Evolutionary conservation across 2,113 vertebrate species (phyloP), one percentile per base, ranked within the genome.

Genomic region (Neopipo cinnamomea): DNA sequence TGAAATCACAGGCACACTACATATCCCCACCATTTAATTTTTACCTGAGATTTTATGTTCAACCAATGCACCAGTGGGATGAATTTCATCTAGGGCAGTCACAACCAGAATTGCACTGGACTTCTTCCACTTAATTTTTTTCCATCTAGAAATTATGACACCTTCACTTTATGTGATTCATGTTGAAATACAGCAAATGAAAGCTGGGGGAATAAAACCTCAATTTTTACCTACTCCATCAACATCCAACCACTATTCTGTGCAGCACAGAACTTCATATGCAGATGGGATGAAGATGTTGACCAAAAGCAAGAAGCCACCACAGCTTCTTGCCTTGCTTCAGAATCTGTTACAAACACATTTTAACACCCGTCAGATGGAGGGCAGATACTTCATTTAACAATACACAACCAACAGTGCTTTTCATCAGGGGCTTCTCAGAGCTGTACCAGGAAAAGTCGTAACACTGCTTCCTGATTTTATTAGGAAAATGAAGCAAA

Each of bases 401-500:
- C 15, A 44, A 14, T 3, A 47, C 14, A 12, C n/a, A 50, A 2
- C 52, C 85, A 82, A 23, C 15, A 35, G n/a, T 37, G 49, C 63
- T 76, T 80, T 63, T n/a, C 49, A 22, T 0, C 0, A 0, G 11
- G 11, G 5, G 13, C 28, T 15, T 55, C 2, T 9, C 50, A 74
- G 59, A 58, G 18, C 14, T 22, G 5, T n/a, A 39, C 17, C 20
- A 37, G 15, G 21, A 28, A 35, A 49, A 50, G 14, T 6, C 5
- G 0, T 10, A 52, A 53, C 24, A 7, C 12, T 72, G 49, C n/a
- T 70, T 65, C 53, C 41, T 20, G 13, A 3, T 59, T 83, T 85
- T 35, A 23, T 11, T 46, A 14, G 25, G 31, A 55, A 91, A 82
- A 75, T 4, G 8, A 77, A 92, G 53, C 58, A 73, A 72, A 72